Base-by-base conservation (phyloP, 2,113 vertebrate species). In the Grallaria varia region DNA sequence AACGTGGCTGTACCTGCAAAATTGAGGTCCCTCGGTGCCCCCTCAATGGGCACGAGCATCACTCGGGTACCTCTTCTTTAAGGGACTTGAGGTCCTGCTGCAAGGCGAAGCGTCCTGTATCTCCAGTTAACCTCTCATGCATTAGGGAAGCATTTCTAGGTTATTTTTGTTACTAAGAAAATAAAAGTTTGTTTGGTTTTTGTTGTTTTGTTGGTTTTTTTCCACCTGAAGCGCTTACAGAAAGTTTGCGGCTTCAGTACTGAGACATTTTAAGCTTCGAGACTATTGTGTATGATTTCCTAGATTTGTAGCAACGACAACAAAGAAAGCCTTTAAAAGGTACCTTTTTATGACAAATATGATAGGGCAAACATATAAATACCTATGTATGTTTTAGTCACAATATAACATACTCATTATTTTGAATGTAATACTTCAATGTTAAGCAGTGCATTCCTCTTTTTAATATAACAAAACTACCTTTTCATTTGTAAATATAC, bases 401-500 rank as follows among this genome's bases (percentile, higher is more conserved):
- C 84, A 58, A 82, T 91, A 89, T 77, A 69, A 55, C 87, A 77
- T 93, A 80, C 82, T 84, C 87, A 87, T 96, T 92, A 95, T 74
- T 95, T 95, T 88, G 95, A 89, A 76, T 56, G 66, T 94, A 96
- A 93, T 93, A 88, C 78, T 89, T 94, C 81, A 59, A 71, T 68
- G 63, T 89, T 94, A 97, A 97, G 96, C 97, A 96, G 95, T 95
- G 95, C 94, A 96, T 98, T 97, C 96, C 96, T 98, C 96, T 97
- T 97, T 97, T 93, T 90, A 97, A 96, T 97, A 84, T 95, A 91
- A 95, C 86, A 96, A 67, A 80, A 84, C 88, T 58, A 27, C 95
- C 95, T 97, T 97, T 85, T 85, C 92, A 95, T 96, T 96, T 99
- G 98, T 99, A 98, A 98, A 98, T 98, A 98, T 3, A 90, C 91